A percentile compares a stretch with the other conserved stretches of the same genome.
Conservation (phyloP, 2,888 invertebrate species). For the Tortricodes alternella region DNA sequence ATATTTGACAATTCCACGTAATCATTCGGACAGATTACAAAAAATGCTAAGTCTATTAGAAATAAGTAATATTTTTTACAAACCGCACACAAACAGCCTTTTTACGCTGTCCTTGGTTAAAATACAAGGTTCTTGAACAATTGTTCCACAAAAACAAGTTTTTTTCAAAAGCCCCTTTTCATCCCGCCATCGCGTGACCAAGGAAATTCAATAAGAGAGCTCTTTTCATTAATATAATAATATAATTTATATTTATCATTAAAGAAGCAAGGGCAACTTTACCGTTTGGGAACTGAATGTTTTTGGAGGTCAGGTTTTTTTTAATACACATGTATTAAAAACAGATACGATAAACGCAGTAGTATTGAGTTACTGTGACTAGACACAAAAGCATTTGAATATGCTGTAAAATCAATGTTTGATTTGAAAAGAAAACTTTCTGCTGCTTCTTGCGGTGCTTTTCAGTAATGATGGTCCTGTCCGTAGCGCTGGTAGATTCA, state of each 20-base stretch:
- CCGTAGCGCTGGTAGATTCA: too few species aligned
- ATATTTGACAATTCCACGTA: too few species aligned
- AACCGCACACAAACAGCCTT: neutral
- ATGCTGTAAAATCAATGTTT: too few species aligned
- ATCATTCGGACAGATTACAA: too few species aligned
- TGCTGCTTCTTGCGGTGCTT: too few species aligned
- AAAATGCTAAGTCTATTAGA: neutral
- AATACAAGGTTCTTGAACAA: constrained; percentile 27
- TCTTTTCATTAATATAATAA: constrained; percentile 48
- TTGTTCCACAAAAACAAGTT: constrained; percentile 38
- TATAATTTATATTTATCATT: constrained; percentile 46
- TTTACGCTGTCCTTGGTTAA: constrained; percentile 24
- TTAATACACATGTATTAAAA: too few species aligned
- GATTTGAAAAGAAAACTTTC: too few species aligned
- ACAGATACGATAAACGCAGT: too few species aligned
- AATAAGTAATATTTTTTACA: neutral
- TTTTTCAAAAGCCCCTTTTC: constrained; percentile 44
- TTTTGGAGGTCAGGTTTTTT: constrained; percentile 46
- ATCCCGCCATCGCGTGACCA: constrained; percentile 51
- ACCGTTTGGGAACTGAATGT: constrained; percentile 36
- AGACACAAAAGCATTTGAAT: too few species aligned
- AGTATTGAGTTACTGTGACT: too few species aligned
- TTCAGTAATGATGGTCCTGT: too few species aligned
- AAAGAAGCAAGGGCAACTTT: constrained; percentile 53
- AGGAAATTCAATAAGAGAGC: constrained; percentile 45